Evolutionary conservation across 92 coral and sea anemone genomes (phyloP).

Genomic region (Blastomussa wellsi): DNA sequence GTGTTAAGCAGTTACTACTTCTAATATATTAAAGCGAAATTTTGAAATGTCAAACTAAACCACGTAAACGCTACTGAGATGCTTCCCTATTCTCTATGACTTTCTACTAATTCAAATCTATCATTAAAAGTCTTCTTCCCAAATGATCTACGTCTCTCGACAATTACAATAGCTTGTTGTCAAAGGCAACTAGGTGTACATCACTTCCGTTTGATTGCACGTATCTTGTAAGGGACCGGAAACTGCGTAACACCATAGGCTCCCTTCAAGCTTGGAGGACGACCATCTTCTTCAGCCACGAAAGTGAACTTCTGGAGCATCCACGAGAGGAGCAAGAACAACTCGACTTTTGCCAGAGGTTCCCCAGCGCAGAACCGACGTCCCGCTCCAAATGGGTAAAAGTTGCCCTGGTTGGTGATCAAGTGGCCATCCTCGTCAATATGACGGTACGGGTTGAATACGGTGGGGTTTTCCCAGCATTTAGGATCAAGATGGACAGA

Average conservation of each 20-base stretch:
- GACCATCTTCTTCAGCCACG: slow-evolving; percentile 4
- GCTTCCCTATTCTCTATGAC: too few relatives aligned
- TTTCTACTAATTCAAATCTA: too few relatives aligned
- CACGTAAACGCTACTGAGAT: too few relatives aligned
- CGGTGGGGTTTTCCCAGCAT: slow-evolving; percentile 43
- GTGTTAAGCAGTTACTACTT: too few relatives aligned
- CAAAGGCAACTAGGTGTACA: background rate
- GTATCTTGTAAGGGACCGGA: slow-evolving; percentile 3
- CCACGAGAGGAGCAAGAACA: slow-evolving; percentile 63
- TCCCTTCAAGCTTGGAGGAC: slow-evolving; percentile 4
- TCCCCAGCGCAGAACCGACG: slow-evolving; percentile 76
- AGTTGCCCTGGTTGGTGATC: slow-evolving; percentile 47
- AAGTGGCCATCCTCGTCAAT: slow-evolving; percentile 59
- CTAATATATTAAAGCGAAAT: too few relatives aligned
- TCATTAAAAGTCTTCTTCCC: too few relatives aligned
- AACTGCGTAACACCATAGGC: background rate
- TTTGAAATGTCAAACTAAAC: too few relatives aligned
- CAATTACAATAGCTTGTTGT: background rate
- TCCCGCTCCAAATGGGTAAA: slow-evolving; percentile 76
- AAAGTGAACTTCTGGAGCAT: slow-evolving; percentile 61
- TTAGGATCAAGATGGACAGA: slow-evolving; percentile 40
- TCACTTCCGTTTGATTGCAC: background rate
- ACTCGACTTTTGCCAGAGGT: slow-evolving; percentile 57
- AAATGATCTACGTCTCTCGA: too few relatives aligned
- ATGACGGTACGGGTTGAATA: slow-evolving; percentile 56